Evolutionary conservation across 2,113 vertebrate genomes (phyloP), one percentile per base, ranked within the genome.

Genomic region (Myocastor coypus): DNA sequence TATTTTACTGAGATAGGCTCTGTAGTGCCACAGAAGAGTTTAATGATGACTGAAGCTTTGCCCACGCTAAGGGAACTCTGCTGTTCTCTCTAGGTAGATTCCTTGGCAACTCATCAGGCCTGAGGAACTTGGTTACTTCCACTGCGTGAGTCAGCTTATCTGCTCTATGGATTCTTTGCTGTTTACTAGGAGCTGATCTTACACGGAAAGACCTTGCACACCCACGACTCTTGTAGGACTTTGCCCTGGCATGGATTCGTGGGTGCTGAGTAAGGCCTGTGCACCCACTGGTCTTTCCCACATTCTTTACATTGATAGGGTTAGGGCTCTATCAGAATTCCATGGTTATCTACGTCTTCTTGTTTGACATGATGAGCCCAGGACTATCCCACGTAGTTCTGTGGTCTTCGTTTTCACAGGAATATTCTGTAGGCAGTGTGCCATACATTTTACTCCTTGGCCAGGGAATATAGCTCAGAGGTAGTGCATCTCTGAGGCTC

Each of bases 191-290:
- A 68, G 91, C 83, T 85, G 95, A 97, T 94, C 93, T n/a, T 78
- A 97, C 78, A 14, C 89, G 83, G 85, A 95, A 96, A 14, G 95
- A 91, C 63, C 93, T 95, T 68, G 93, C 88, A 40, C 96, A 96
- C 64, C 89, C 81, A 30, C 91, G 64, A 86, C 90, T 92, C 12
- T 87, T 92, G 42, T 89, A 97, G 63, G 92, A 80, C 66, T 96
- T 96, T 92, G 96, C 94, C 81, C 95, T 94, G 16, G 89, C 95
- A 71, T 97, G 96, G 84, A 94, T 95, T 94, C 92, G n/a, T 90
- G 66, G 94, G 95, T 96, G 94, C 63, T 97, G 94, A 80, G 87
- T 87, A 73, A 96, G 91, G 55, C 86, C 94, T 61, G 94, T 96
- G 52, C n/a, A 78, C 30, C 92, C 87, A 88, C 91, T 95, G 64